phyloP scores from a whole-genome alignment of 1,140 invertebrate genomes.

The Phymastichus coffea region DNA sequence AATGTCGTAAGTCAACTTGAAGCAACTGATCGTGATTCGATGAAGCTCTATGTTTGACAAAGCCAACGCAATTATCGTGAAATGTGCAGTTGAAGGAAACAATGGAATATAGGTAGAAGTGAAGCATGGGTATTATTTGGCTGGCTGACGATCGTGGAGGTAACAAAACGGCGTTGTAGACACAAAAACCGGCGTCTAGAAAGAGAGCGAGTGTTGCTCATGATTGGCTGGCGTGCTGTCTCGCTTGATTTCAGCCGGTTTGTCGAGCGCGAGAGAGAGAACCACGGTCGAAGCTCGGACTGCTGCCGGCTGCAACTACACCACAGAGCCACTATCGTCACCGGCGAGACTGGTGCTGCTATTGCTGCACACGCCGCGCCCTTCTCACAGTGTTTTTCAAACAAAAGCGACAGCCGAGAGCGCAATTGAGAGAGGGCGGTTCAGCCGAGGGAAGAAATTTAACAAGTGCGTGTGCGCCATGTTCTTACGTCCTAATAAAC shows the following conservation, averaged over 20 bases:
- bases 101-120: too few species aligned
- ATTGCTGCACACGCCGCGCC: background rate
- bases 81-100: too few species aligned
- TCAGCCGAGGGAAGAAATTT: background rate
- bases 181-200: constrained; percentile 23
- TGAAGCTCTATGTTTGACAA: background rate
- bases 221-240: background rate
- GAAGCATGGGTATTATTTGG: too few species aligned
- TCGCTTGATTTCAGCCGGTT: constrained; percentile 7
- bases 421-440: background rate
- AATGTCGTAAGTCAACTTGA: too few species aligned
- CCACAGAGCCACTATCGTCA: background rate
- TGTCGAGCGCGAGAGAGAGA: background rate
- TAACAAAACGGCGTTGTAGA: background rate
- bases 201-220: background rate
- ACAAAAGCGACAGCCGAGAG: background rate
- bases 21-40: too few species aligned
- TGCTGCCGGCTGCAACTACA: too few species aligned
- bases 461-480: too few species aligned
- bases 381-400: background rate
- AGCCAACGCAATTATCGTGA: background rate
- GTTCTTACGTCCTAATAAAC: too few species aligned
- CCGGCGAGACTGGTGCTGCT: background rate
- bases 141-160: background rate
- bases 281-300: too few species aligned